Percentiles rank a stretch among this genome's conserved stretches.
Conservation (phyloP, 2,113 vertebrate genomes). For the Prunella fulvescens region DNA sequence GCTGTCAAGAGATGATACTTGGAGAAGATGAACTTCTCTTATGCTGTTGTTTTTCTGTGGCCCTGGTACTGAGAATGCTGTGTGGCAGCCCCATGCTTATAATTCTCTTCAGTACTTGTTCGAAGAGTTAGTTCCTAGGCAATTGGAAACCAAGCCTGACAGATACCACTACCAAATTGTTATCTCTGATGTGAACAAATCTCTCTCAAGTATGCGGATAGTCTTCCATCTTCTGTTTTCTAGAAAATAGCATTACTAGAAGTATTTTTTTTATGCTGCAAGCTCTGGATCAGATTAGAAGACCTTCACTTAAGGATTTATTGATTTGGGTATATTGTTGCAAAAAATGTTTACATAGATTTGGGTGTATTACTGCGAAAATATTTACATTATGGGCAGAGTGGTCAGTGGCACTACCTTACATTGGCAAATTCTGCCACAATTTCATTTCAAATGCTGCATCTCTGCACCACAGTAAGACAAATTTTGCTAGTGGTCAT, state of each 20-base stretch:
- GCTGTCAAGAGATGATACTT: neutral
- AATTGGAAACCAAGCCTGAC: neutral
- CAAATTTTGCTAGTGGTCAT: neutral
- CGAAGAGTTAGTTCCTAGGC: neutral
- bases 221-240: neutral
- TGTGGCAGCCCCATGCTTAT: neutral
- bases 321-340: neutral
- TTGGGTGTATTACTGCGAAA: neutral
- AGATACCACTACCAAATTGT: neutral
- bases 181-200: neutral
- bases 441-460: neutral
- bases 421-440: neutral
- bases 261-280: neutral
- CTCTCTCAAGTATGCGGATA: neutral
- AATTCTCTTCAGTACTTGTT: neutral
- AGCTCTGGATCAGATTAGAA: neutral
- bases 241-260: neutral
- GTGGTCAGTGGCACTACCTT: neutral
- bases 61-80: neutral
- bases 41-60: neutral
- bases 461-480: neutral
- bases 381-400: neutral
- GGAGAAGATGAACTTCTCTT: neutral
- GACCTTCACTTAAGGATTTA: neutral
- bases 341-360: neutral